Base-by-base conservation (phyloP, 1,140 invertebrate species). In the Lerema accius region DNA sequence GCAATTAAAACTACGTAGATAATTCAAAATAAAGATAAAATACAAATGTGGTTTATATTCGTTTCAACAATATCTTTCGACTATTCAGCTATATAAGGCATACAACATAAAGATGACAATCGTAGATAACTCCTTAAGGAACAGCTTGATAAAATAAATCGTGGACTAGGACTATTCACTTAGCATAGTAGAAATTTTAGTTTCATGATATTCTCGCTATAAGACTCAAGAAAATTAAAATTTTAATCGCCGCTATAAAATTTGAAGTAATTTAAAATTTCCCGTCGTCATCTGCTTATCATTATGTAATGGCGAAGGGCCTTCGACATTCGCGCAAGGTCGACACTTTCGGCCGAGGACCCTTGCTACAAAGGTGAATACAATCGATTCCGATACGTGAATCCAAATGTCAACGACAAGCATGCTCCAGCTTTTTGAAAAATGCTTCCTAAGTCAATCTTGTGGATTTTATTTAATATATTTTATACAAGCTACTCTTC, bases 381-480 rank as follows among this genome's bases (percentile, higher is more conserved):
- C 16, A 59, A 48, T 59, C 56, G 23, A 59, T 59, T 26, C 28
- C 26, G 28, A 49, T 32, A 49, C 35, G 39, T 56, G 28, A 13
- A 59, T 37, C 10, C 56, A 59, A 59, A 59, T 59, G 56, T 45
- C 56, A 59, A 59, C 48, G 56, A 59, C 56, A 48, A 59, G 56
- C 56, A 23, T 59, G 43, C 56, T 59, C 46, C 43, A 48, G 56
- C 56, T 16, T 39, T 48, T 48, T 48, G n/a, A 39, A 59, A 28
- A 45, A 48, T 48, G 14, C 17, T 35, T 59, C 37, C 46, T 37
- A 15, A 19, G 17, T 17, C 16, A 46, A 13, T 45, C 40, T 39
- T 32, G 3, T 26, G 14, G 15, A 37, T 37, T 51, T 19, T 13
- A n/a, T 35, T 50, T n/a, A n/a, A n/a, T n/a, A 32, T 9, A 32